Evolutionary conservation across 2,888 invertebrate genomes (phyloP), one percentile per base, ranked within the genome.

Genomic region (Caenorhabditis auriculariae): DNA sequence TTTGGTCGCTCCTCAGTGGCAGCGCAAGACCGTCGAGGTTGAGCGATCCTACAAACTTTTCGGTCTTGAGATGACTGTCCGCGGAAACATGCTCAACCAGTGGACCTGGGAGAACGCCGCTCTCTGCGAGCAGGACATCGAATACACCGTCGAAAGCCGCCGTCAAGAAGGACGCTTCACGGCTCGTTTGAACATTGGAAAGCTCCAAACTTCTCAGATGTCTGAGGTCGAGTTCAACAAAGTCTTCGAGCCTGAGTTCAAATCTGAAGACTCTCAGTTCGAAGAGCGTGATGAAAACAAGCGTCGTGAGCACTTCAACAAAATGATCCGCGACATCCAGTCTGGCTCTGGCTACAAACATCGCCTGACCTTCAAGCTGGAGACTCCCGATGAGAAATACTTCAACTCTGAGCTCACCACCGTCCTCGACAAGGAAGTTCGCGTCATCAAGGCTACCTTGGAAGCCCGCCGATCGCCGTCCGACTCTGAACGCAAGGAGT

Each of bases 121-220:
- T 23, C 45, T 63, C 39, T 58, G 62, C 17, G 76, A 77, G 54
- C 76, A 76, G 54, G 60, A 72, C 53, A 27, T 76, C 42, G 69
- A 69, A 37, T 47, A 75, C 21, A 50, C 50, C 32, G 45, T 67
- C 29, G 56, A 59, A 46, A 67, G 60, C 58, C 51, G 54, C 44
- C 44, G 58, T 48, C 57, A 54, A 29, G 52, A 63, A 45, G 55
- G 53, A 38, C 66, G 63, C 32, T 62, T 55, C 47, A 39, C 32
- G 27, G 28, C 48, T 38, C 59, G 52, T 26, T 4, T 63, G 9
- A 51, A 45, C 50, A 26, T 51, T 29, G 46, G 45, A 23, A 38
- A 44, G 32, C 39, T 53, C 39, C 50, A 60, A 35, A 50, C 55
- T 47, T 23, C 45, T 26, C 38, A 45, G 24, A 50, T 58, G 32